Base-by-base conservation (phyloP, 1,140 invertebrate genomes). In the Drosophila albomicans region DNA sequence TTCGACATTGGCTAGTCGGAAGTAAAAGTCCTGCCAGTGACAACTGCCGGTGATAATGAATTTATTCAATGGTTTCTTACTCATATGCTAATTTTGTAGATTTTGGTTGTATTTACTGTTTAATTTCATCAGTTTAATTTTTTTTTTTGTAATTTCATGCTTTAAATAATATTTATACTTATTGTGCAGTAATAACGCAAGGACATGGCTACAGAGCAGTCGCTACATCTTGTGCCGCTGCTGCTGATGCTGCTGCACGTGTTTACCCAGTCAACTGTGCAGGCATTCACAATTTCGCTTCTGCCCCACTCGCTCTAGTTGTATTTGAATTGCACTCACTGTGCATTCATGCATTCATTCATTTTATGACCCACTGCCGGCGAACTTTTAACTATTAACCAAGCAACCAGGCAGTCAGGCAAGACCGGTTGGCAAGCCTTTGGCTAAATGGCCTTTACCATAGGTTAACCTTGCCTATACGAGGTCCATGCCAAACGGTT, bases 331-430 rank as follows among this genome's bases (percentile, higher is more conserved):
- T 65, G 15, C 51, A 77, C 56, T 77, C 48, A 48, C 54, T 73
- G 70, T 77, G 75, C 75, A 77, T 77, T 77, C 75, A 77, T 66
- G 75, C 69, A 54, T 65, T 65, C 62, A 65, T 32, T 8, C 63
- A 57, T 77, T 77, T 73, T 72, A 67, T 77, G 75, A 65, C 56
- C 62, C 70, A 77, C 56, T 56, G 63, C 25, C 43, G 49, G 71
- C 38, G 13, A 54, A 57, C 71, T 68, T 62, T 62, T 74, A 54
- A 69, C 65, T 59, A 45, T 59, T 59, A 57, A 57, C 54, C 41
- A 46, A 25, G 20, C 41, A 59, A 54, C 20, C 20, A 25, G 20
- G 0, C 0, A 25, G 38, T 20, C 57, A 30, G 20, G 25, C 25
- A 28, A 11, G 4, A 30, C 32, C 11, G 35, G 6, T 38, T n/a